Base-by-base conservation (phyloP, 37 sponge, comb jelly and placozoan genomes). In the Spongilla lacustris region DNA sequence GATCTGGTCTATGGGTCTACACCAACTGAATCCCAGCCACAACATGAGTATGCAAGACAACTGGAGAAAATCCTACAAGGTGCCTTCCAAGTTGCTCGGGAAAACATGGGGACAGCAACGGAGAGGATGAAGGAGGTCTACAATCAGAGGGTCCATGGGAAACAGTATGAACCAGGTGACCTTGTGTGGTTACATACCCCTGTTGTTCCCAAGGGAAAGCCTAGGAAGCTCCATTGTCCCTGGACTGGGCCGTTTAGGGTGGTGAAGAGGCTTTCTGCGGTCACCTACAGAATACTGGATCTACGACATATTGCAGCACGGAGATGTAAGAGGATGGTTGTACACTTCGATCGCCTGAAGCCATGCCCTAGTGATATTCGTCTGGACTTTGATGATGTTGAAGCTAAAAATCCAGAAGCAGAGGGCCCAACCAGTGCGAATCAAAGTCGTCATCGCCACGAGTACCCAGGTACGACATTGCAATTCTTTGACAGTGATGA, bases 181-280 rank as follows among this genome's bases (percentile, higher is more conserved):
- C 46, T 83, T 27, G 83, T 83, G 38, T 83, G 74, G 74, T 33
- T 83, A 26, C 28, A 73, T 31, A 49, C 83, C n/a, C 38, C 83
- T 28, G 74, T 73, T 19, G 29, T 72, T 27, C 58, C 74, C 22
- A 27, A 35, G 41, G 83, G 83, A 72, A 73, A 72, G 33, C 29
- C 48, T 31, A 71, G 33, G 49, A 83, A 83, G 74, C 83, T 83
- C 24, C 72, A 83, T 73, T 48, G 19, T 35, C 75, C 83, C 23
- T 83, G 83, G 83, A 28, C 83, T 38, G 83, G 83, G 33, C 83
- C 83, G 6, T 73, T 41, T 50, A 33, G 50, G 37, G 83, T 83
- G 23, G 49, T 83, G 48, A 73, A 34, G 26, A 34, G 31, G 12
- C n/a, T 73, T 24, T 73, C 83, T 26, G 83, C 73, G 5, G 31